Evolutionary conservation across 1,140 invertebrate species (phyloP), one percentile per base, ranked within the genome.

Genomic region (Helicoverpa armigera): DNA sequence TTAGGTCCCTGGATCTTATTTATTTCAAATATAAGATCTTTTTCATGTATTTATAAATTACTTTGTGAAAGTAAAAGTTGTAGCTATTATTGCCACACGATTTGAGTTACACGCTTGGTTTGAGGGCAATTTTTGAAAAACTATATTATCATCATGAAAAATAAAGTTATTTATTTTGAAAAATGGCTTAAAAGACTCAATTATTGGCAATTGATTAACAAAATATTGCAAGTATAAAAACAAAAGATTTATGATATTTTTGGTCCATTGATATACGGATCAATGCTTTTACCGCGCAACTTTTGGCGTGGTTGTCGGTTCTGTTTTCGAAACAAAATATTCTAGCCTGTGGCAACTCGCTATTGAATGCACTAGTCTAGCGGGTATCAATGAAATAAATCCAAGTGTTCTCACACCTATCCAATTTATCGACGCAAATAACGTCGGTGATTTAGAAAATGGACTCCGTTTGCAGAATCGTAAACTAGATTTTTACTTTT

Each of bases 371-470:
- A 60, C 56, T 58, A 18, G 54, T 29, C 18, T 29, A 65, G 12
- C 29, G 31, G 14, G 18, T 43, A 1, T 23, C 56, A 23, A 43
- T 61, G 29, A 61, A 61, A 65, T 65, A 65, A 65, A 65, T 43
- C 61, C 31, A 65, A 65, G 61, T 43, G 29, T 43, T 65, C 56
- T 18, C n/a, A 60, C 56, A 60, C 18, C 56, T 29, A 60, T 60
- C 56, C 56, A 60, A 60, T 60, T 60, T 60, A 60, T 60, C 18
- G 56, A 60, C 56, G 23, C 56, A 60, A 60, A 60, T 60, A 60
- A 60, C 56, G 56, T 12, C 29, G 11, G 56, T 58, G 56, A 58
- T 58, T 58, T 58, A 58, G 56, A 60, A 60, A 60, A 60, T 29
- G 18, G 56, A 60, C 56, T 60, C 18, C 14, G 56, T 60, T 18